phyloP scores from a whole-genome alignment of 2,113 vertebrate genomes.

The Camelus bactrianus region DNA sequence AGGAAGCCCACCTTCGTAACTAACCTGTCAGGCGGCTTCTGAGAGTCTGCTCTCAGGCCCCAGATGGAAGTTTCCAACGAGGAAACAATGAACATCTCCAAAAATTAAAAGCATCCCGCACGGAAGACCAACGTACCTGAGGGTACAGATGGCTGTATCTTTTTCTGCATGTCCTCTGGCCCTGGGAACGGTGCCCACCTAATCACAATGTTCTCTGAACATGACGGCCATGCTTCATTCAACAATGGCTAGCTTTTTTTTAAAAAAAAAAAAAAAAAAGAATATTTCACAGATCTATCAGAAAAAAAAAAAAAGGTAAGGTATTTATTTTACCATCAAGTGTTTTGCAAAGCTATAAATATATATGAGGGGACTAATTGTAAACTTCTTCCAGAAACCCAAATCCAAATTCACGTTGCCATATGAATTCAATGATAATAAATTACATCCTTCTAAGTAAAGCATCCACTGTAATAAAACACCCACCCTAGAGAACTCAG shows the following conservation, averaged over 20 bases:
- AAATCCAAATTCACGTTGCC: constrained; percentile 79
- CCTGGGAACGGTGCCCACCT: neutral
- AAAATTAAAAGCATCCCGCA: neutral
- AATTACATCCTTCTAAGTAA: constrained; percentile 78
- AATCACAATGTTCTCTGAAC: neutral
- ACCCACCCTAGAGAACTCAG: constrained; percentile 71
- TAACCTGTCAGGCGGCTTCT: neutral
- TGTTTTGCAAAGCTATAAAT: constrained; percentile 76
- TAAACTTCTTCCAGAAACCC: constrained; percentile 78
- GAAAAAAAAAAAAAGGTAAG: constrained; percentile 50
- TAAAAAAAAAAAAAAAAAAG: neutral
- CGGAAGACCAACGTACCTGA: neutral
- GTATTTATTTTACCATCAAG: constrained; percentile 74
- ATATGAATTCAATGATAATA: constrained; percentile 71
- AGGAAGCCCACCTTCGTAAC: neutral
- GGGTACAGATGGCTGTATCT: neutral
- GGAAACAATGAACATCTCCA: neutral
- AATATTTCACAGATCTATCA: constrained; percentile 60
- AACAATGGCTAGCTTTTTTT: neutral
- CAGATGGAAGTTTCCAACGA: neutral
- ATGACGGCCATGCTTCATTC: neutral
- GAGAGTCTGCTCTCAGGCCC: neutral
- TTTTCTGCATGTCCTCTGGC: neutral
- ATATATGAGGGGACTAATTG: constrained; percentile 76
- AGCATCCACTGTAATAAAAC: constrained; percentile 76